Conservation (phyloP, 2,797 vertebrate species). For the Amazona finschi region DNA sequence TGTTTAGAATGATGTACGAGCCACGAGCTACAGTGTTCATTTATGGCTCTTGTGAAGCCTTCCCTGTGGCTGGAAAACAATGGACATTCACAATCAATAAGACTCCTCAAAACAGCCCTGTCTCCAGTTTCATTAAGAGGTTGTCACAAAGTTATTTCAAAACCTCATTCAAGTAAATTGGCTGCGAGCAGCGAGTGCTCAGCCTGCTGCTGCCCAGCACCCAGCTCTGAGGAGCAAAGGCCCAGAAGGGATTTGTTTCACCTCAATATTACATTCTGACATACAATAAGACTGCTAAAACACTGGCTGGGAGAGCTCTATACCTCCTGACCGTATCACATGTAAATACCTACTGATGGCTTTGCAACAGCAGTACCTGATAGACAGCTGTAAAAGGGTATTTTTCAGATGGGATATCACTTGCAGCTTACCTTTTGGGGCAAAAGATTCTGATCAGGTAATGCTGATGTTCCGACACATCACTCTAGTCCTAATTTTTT, state of each 20-base stretch:
- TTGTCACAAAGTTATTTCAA: conserved; percentile 9
- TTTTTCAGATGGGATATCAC: neutral
- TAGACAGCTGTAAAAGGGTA: neutral
- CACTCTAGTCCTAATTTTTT: neutral
- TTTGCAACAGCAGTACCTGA: neutral
- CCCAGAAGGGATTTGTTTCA: neutral
- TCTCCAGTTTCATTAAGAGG: neutral
- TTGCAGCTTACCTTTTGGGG: neutral
- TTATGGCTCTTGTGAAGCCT: neutral
- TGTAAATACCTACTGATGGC: neutral
- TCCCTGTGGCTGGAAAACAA: neutral
- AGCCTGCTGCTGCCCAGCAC: neutral
- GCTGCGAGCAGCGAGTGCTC: neutral
- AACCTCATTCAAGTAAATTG: neutral
- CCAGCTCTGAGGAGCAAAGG: neutral
- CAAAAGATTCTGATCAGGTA: neutral
- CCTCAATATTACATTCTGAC: neutral
- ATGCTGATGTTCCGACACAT: neutral
- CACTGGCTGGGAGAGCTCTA: neutral
- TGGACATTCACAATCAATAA: neutral
- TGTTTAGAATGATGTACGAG: neutral
- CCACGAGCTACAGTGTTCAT: neutral
- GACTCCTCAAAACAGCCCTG: neutral
- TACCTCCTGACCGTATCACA: neutral
- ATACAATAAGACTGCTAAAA: neutral